A percentile compares a stretch with the other conserved stretches of the same genome.
Conservation (phyloP, 2,888 invertebrate species). For the Cistogaster globosa region DNA sequence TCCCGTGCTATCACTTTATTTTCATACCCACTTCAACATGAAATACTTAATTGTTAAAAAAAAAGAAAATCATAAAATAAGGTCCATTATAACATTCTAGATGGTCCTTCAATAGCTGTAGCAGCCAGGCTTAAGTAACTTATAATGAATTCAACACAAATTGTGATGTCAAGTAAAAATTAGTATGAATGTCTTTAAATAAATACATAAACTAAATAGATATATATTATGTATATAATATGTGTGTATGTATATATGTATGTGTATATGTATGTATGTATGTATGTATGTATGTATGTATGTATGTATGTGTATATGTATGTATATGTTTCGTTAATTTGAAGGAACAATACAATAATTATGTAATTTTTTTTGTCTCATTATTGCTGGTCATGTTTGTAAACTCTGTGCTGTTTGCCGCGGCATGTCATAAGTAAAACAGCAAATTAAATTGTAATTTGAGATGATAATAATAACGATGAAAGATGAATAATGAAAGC, state of each 20-base stretch:
- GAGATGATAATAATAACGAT: constrained; percentile 20
- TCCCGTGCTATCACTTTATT: no score
- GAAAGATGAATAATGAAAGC: constrained; percentile 20
- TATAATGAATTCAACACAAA: constrained; percentile 18
- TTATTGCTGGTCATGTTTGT: constrained; percentile 29
- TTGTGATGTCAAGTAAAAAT: constrained; percentile 30
- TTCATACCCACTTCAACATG: no score
- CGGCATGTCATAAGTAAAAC: constrained; percentile 18
- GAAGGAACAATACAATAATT: not conserved
- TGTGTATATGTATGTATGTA: not conserved
- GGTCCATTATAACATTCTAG: constrained; percentile 35
- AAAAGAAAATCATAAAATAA: not conserved
- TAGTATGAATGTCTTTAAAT: constrained; percentile 18
- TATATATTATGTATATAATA: not conserved
- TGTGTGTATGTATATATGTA: not conserved
- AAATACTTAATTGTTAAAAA: not conserved
- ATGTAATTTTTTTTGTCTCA: constrained; percentile 9
- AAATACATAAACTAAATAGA: not conserved
- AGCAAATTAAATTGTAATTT: constrained; percentile 36
- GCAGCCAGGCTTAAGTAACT: constrained; percentile 8
- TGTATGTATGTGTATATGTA: not conserved
- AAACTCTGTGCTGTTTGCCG: constrained; percentile 33
- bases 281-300: not conserved
- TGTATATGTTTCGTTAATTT: not conserved
- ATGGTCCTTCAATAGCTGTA: constrained; percentile 36